Percentiles rank a stretch among this genome's conserved stretches.
Conservation (phyloP, 2,888 invertebrate genomes). For the Periphyllus acericola region DNA sequence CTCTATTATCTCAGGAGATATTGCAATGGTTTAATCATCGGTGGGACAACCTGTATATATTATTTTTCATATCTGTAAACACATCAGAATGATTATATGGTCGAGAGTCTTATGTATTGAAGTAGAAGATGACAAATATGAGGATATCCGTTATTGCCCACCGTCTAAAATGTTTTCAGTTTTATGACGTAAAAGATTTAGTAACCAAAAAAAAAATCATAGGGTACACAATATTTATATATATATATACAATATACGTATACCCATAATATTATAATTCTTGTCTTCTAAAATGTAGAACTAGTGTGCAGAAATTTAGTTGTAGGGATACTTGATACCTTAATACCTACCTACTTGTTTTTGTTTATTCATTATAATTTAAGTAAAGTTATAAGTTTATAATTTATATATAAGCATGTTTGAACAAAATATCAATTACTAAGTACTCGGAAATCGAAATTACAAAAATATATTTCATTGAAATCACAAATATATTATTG, state of each 20-base stretch:
- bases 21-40: no score
- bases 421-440: no score
- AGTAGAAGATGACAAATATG: conserved; percentile 3
- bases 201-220: neutral
- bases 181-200: neutral
- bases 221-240: neutral
- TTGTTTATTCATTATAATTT: neutral
- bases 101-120: neutral
- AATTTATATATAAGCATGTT: no score
- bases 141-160: neutral
- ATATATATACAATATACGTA: no score
- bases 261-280: no score
- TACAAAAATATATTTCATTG: no score
- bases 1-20: no score
- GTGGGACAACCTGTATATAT: no score
- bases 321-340: neutral
- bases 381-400: no score
- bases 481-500: no score
- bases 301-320: neutral
- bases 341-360: neutral
- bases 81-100: neutral
- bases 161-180: neutral
- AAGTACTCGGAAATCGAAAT: no score
- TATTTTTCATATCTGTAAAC: neutral
- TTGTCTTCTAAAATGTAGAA: no score